Evolutionary conservation across 2,888 invertebrate genomes (phyloP).

Genomic region (Drosophila birchii): DNA sequence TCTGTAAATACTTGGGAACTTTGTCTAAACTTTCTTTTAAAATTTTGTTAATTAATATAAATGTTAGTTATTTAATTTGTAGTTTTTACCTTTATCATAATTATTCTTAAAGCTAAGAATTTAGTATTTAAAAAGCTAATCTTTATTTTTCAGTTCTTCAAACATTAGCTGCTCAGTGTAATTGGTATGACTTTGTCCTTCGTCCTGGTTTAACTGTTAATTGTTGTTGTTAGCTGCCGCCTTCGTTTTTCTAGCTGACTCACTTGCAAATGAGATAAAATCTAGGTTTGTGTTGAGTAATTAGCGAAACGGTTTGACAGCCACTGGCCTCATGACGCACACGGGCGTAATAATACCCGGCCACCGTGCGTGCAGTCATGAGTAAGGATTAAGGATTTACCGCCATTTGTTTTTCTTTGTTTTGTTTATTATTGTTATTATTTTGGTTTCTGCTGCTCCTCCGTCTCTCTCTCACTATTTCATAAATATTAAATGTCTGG

Average conservation of each 20-base stretch:
- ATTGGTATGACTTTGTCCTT: conserved; percentile 17
- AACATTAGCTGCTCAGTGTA: conserved; percentile 32
- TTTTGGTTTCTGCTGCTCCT: neutral
- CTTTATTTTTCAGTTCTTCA: no score
- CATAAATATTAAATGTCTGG: conserved; percentile 68
- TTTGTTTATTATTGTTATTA: conserved; percentile 8
- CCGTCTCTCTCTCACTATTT: conserved; percentile 27
- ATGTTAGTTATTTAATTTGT: neutral
- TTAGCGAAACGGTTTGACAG: conserved; percentile 43
- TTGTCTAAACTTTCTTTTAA: no score
- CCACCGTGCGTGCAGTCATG: conserved; percentile 27
- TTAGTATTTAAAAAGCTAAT: neutral
- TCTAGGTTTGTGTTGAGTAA: conserved; percentile 40
- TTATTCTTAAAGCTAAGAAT: no score
- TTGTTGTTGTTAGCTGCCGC: conserved; percentile 31
- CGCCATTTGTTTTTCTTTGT: conserved; percentile 1
- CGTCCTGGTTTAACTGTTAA: conserved; percentile 41
- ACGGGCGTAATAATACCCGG: conserved; percentile 21
- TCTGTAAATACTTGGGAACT: no score
- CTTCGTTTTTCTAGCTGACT: conserved; percentile 18
- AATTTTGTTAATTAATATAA: no score
- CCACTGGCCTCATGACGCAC: conserved; percentile 38
- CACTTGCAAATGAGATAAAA: conserved; percentile 44
- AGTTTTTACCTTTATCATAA: no score
- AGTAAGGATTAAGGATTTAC: conserved; percentile 26